These are phyloP conservation scores for Synergus itoensis DNA, from an alignment of 2,888 invertebrate genomes.

Conservation along the genomic window DNA sequence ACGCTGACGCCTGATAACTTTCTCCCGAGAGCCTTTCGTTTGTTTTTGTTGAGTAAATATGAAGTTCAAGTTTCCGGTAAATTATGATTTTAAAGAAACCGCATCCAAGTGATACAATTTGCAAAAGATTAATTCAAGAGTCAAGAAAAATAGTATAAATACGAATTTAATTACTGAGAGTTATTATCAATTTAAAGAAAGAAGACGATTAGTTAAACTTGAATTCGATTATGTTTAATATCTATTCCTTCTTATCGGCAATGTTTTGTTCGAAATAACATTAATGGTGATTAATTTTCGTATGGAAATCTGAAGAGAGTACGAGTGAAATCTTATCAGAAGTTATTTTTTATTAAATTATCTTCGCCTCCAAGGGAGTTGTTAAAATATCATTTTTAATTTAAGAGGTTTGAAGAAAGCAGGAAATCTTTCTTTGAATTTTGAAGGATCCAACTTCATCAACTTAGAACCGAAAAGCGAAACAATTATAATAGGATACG, in stretches of 20 bases:
- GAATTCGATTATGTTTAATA: neutral
- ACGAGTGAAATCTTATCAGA: too few species aligned
- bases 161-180: slow-evolving; percentile 31
- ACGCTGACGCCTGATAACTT: slow-evolving; percentile 23
- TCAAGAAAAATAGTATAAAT: neutral
- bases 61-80: slow-evolving; percentile 36
- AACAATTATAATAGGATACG: too few species aligned
- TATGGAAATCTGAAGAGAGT: too few species aligned
- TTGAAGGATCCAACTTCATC: too few species aligned
- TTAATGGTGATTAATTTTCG: neutral
- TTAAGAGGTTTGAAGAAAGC: too few species aligned
- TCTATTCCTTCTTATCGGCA: neutral
- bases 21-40: slow-evolving; percentile 30
- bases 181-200: slow-evolving; percentile 13
- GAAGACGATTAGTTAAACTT: neutral
- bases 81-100: slow-evolving; percentile 16
- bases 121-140: neutral
- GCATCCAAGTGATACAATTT: neutral
- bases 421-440: too few species aligned
- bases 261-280: neutral
- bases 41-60: slow-evolving; percentile 39
- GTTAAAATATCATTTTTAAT: too few species aligned
- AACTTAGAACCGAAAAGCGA: too few species aligned
- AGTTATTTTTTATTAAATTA: too few species aligned
- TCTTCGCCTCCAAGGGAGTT: too few species aligned